A percentile compares a stretch with the other conserved stretches of the same genome.
phyloP scores from a whole-genome alignment of 2,888 invertebrate genomes.

The Melanostoma mellinum region DNA sequence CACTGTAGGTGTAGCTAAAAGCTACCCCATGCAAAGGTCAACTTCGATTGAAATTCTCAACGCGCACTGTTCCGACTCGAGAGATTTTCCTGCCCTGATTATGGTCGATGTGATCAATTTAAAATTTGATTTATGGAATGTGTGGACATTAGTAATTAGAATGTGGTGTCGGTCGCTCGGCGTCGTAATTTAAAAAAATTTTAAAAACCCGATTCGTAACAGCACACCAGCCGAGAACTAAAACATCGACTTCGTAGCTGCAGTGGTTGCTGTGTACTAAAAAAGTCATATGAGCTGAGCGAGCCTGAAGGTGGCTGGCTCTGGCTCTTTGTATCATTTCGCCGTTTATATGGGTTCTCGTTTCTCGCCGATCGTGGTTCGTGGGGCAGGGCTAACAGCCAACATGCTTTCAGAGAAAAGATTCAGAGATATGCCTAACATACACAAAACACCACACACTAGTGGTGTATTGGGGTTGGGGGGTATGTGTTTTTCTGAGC shows the following conservation, averaged over 20 bases:
- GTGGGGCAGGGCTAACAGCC: conserved; percentile 17
- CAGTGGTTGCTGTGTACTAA: conserved; percentile 72
- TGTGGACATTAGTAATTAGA: conserved; percentile 60
- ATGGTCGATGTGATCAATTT: conserved; percentile 21
- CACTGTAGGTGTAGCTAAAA: conserved; percentile 31
- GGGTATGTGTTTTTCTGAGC: conserved; percentile 35
- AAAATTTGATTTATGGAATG: conserved; percentile 31
- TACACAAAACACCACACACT: neutral
- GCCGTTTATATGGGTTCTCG: neutral
- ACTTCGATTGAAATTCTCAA: conserved; percentile 40
- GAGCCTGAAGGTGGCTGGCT: conserved; percentile 17
- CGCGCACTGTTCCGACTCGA: conserved; percentile 14
- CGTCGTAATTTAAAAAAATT: conserved; percentile 17
- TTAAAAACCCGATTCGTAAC: conserved; percentile 30
- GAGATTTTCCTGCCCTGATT: conserved; percentile 43
- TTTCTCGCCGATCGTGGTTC: conserved; percentile 28
- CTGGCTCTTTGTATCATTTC: neutral
- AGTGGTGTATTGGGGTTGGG: neutral
- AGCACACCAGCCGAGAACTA: conserved; percentile 26
- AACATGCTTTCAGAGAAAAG: conserved; percentile 21
- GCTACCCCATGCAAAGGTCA: conserved; percentile 59
- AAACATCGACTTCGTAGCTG: conserved; percentile 59
- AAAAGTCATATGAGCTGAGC: conserved; percentile 61
- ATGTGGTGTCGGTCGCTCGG: conserved; percentile 42
- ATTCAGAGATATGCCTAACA: conserved; percentile 28